These are phyloP conservation scores for Habrosyne pyritoides DNA, from an alignment of 2,888 invertebrate species.

Conservation along the genomic window DNA sequence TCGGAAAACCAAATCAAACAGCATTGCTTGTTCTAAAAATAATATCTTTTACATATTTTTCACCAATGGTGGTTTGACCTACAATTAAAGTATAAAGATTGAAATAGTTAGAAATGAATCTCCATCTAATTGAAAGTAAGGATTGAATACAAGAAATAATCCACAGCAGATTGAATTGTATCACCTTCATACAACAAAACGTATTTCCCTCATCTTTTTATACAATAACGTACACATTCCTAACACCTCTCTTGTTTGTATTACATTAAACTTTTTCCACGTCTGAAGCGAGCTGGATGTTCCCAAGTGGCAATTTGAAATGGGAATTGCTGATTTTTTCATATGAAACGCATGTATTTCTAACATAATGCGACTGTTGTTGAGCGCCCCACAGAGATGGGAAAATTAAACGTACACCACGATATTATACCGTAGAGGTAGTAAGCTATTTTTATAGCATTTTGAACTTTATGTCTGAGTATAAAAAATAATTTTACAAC, in stretches of 20 bases:
- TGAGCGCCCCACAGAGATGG: conserved; percentile 48
- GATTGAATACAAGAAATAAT: background rate
- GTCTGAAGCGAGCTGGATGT: conserved; percentile 34
- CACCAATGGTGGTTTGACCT: too few species aligned
- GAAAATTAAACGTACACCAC: conserved; percentile 50
- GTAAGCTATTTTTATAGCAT: conserved; percentile 36
- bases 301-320: conserved; percentile 55
- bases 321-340: conserved; percentile 60
- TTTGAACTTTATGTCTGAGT: conserved; percentile 39
- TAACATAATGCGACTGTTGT: conserved; percentile 46
- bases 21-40: too few species aligned
- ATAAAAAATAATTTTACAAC: conserved; percentile 40
- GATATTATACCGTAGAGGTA: conserved; percentile 29
- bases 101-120: too few species aligned
- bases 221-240: conserved; percentile 22
- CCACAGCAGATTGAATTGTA: background rate
- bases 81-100: too few species aligned
- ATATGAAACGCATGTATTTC: conserved; percentile 51
- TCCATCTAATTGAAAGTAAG: too few species aligned
- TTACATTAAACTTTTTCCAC: conserved; percentile 47
- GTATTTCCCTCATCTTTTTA: background rate
- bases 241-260: conserved; percentile 38
- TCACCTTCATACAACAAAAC: background rate
- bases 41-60: too few species aligned
- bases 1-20: too few species aligned